Evolutionary conservation across 2,113 vertebrate species (phyloP), one percentile per base, ranked within the genome.

Genomic region (Amphiprion ocellaris): DNA sequence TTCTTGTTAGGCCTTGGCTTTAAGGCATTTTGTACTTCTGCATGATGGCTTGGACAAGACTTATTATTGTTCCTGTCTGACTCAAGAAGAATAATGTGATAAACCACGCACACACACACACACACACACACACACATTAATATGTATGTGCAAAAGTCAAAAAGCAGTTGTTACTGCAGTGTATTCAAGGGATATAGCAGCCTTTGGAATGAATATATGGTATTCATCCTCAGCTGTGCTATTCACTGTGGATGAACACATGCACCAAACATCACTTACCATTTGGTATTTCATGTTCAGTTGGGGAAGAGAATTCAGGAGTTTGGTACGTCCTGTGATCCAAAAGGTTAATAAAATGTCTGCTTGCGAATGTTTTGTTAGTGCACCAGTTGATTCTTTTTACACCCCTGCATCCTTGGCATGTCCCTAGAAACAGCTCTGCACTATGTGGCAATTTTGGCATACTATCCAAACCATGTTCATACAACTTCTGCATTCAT

Each of bases 1-100:
- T 72, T 19, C 52, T 69, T 80, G 75, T 79, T 65, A 30, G 41
- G 26, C 44, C 21, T 26, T 54, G 24, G 59, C 53, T 53, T 53
- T 16, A 37, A 65, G 44, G 39, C 1, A 19, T 58, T 63, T 59
- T 82, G 5, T 37, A 21, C 4, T 46, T 17, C 49, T 62, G 7
- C 15, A 39, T 73, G 52, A 83, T 26, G 61, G 47, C 16, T 19
- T 62, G 33, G 30, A 52, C 8, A 11, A 1, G 5, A 65, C 17
- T 66, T 17, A 46, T 53, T 33, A 53, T 33, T 16, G 23, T 59
- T 82, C 41, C 24, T 80, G 41, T 77, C 17, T 59, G 12, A 41
- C 49, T 19, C 49, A 10, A 17, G 49, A 52, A 52, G 49, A 21
- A 52, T n/a, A n/a, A 7, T n/a, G 49, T 19, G 3, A 52, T 21